Conservation (phyloP, 2,888 invertebrate species). For the Syrista parreyssii region DNA sequence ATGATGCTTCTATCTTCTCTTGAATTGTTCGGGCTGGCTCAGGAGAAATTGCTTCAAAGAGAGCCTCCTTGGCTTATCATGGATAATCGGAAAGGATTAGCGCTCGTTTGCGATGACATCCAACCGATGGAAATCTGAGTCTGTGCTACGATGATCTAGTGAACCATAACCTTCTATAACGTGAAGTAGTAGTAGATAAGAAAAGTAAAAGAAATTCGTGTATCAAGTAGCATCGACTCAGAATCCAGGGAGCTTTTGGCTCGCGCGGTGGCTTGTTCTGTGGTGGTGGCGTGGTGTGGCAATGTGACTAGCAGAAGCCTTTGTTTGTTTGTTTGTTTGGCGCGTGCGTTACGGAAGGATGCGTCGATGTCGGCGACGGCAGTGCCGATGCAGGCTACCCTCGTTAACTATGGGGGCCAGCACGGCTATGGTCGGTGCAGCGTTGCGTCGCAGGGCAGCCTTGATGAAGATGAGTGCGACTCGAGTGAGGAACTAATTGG, state of each 20-base stretch:
- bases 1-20: background rate
- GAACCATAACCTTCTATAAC: background rate
- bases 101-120: background rate
- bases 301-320: conserved; percentile 62
- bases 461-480: conserved; percentile 64
- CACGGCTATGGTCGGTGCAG: conserved; percentile 62
- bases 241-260: conserved; percentile 11
- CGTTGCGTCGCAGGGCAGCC: conserved; percentile 62
- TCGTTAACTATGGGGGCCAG: conserved; percentile 62
- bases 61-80: background rate
- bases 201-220: background rate
- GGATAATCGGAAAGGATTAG: background rate
- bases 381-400: conserved; percentile 56
- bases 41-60: background rate
- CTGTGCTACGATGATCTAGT: background rate
- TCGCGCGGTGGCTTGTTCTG: conserved; percentile 48
- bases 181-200: background rate
- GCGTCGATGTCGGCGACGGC: conserved; percentile 42
- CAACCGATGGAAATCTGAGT: background rate
- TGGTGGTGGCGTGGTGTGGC: conserved; percentile 60
- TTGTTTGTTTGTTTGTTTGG: conserved; percentile 63
- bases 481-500: conserved; percentile 65
- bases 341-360: conserved; percentile 59
- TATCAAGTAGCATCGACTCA: background rate
- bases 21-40: background rate